Conservation (phyloP, 2,797 vertebrate species). For the Rhinogobio ventralis region DNA sequence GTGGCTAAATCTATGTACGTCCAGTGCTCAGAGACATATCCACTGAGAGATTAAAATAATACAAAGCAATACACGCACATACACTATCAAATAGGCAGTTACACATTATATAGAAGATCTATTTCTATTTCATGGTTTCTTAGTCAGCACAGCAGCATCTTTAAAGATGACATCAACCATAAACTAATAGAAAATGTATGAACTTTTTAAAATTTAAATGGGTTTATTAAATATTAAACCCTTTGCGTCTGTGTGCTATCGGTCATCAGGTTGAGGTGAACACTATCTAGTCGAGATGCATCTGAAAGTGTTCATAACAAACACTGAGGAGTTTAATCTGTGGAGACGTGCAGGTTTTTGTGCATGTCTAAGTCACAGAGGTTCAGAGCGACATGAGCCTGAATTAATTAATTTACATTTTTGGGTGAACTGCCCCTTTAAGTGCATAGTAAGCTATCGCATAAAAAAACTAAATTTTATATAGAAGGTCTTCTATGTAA, state of each 20-base stretch:
- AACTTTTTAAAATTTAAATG: not conserved
- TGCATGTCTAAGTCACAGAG: not conserved
- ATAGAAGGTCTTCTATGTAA: slow-evolving; percentile 4
- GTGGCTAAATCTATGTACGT: slow-evolving; percentile 10
- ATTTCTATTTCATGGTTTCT: not conserved
- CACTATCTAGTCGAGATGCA: not conserved
- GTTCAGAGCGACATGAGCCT: not conserved
- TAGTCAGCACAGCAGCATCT: not conserved
- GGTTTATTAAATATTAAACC: not conserved
- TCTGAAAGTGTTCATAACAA: slow-evolving; percentile 57
- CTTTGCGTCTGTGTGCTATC: slow-evolving; percentile 1
- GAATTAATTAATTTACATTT: not conserved
- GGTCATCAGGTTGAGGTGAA: slow-evolving; percentile 17
- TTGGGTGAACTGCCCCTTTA: not conserved
- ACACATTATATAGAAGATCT: not conserved
- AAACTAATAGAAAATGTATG: not conserved
- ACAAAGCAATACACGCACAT: not conserved
- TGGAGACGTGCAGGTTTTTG: slow-evolving; percentile 20
- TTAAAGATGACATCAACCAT: not conserved
- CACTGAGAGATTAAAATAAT: not conserved
- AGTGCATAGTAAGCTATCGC: not conserved
- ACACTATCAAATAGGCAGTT: not conserved
- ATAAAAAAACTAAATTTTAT: not conserved
- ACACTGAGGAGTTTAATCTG: slow-evolving; percentile 45
- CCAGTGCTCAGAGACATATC: not conserved